Evolutionary conservation across 2,888 invertebrate genomes (phyloP).

Genomic region (Coecobrya sp.): DNA sequence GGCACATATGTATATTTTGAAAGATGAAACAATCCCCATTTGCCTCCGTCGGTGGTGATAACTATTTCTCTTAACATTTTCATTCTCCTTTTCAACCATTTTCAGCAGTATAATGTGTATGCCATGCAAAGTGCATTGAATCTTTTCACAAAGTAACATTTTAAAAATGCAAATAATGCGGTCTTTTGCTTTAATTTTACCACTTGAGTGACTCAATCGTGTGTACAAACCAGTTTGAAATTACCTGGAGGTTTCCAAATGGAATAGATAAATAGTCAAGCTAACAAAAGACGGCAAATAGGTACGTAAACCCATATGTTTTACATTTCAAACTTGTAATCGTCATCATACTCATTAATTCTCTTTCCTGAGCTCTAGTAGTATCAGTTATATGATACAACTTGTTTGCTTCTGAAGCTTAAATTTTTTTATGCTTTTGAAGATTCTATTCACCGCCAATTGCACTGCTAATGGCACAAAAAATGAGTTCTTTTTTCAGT

Average conservation of each 20-base stretch:
- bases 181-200: constrained; percentile 78
- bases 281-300: constrained; percentile 19
- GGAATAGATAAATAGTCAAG: constrained; percentile 66
- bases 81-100: no score
- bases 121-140: not conserved
- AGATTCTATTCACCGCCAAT: constrained; percentile 21
- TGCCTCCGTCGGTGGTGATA: not conserved
- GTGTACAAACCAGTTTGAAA: constrained; percentile 78
- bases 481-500: constrained; percentile 39
- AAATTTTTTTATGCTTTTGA: constrained; percentile 30
- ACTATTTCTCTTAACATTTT: not conserved
- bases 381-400: not conserved
- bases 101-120: no score
- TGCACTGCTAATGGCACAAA: constrained; percentile 25
- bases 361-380: not conserved
- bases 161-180: constrained; percentile 77
- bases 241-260: constrained; percentile 75
- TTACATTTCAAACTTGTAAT: not conserved
- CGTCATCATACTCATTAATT: not conserved
- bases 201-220: constrained; percentile 77
- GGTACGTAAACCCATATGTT: not conserved
- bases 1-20: not conserved
- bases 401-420: not conserved
- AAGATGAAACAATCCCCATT: not conserved
- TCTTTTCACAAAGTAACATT: constrained; percentile 33